Evolutionary conservation across 2,888 invertebrate species (phyloP).

Genomic region (Anaspis maculata): DNA sequence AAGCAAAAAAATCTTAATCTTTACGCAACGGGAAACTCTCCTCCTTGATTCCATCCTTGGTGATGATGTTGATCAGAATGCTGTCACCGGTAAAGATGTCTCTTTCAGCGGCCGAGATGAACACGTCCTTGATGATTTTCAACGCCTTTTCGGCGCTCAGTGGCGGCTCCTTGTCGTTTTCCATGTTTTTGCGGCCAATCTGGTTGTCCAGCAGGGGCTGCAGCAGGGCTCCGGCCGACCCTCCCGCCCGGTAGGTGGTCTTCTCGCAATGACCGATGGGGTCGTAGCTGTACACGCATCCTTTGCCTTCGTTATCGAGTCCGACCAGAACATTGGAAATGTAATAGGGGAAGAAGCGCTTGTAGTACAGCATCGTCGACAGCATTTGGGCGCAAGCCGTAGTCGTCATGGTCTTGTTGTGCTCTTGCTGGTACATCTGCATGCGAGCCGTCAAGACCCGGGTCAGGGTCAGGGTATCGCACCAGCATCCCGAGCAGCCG

Average conservation of each 20-base stretch:
- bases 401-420: conserved; percentile 86
- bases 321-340: conserved; percentile 93
- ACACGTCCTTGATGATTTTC: conserved; percentile 85
- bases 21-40: conserved; percentile 69
- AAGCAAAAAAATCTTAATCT: conserved; percentile 55
- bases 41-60: conserved; percentile 74
- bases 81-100: conserved; percentile 97
- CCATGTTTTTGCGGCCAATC: conserved; percentile 84
- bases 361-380: conserved; percentile 90
- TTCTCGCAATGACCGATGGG: conserved; percentile 93
- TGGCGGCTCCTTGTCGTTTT: conserved; percentile 54
- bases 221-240: conserved; percentile 81
- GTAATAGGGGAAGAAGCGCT: conserved; percentile 97
- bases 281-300: conserved; percentile 93
- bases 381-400: conserved; percentile 93
- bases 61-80: conserved; percentile 77
- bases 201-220: conserved; percentile 96
- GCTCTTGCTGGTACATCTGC: conserved; percentile 93
- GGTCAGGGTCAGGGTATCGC: conserved; percentile 88
- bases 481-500: conserved; percentile 97
- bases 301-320: conserved; percentile 85
- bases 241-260: conserved; percentile 77
- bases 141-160: conserved; percentile 75
- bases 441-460: conserved; percentile 75
- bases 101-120: conserved; percentile 94